Percentiles rank a stretch among this genome's conserved stretches.
Conservation (phyloP, 1,140 invertebrate species). For the Sinonovacula constricta region DNA sequence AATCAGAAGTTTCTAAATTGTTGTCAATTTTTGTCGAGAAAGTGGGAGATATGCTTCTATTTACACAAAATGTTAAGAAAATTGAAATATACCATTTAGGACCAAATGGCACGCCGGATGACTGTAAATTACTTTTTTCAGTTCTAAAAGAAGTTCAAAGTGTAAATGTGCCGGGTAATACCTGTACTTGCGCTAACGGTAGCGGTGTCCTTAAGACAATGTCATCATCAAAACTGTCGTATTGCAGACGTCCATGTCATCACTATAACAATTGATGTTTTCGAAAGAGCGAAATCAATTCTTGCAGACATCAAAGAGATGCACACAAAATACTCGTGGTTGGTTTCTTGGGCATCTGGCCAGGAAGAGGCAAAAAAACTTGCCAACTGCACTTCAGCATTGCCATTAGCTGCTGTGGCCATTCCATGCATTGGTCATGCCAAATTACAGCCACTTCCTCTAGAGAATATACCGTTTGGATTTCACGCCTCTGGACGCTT, state of each 20-base stretch:
- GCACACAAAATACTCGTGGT: not conserved
- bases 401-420: slow-evolving; percentile 35
- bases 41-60: slow-evolving; percentile 70
- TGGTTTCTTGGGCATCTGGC: slow-evolving; percentile 16
- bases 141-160: not conserved
- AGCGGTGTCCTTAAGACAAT: not conserved
- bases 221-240: not conserved
- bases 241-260: not conserved
- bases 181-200: not conserved
- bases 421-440: not conserved
- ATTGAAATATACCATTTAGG: slow-evolving; percentile 69
- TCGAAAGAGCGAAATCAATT: not conserved
- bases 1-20: slow-evolving; percentile 63
- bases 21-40: slow-evolving; percentile 63
- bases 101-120: slow-evolving; percentile 8
- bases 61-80: slow-evolving; percentile 72
- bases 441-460: not conserved
- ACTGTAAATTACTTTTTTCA: slow-evolving; percentile 1
- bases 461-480: not conserved
- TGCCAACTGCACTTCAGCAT: not conserved
- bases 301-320: not conserved
- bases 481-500: slow-evolving; percentile 37
- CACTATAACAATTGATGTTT: not conserved
- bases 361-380: not conserved
- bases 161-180: not conserved